phyloP scores from a whole-genome alignment of 1,140 invertebrate genomes.

The Microplitis mediator region DNA sequence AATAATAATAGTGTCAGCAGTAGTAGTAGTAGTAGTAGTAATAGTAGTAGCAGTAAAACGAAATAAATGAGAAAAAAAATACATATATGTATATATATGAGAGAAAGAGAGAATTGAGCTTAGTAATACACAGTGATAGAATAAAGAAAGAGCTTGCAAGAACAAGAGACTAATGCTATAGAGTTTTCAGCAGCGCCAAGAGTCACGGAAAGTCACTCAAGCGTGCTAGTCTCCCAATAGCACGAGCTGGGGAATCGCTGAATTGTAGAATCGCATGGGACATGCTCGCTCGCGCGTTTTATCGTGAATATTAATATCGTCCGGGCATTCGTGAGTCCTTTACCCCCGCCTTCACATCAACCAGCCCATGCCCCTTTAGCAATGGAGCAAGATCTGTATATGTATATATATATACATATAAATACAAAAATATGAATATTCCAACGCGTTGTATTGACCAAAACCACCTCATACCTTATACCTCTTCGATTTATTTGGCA shows the following conservation, averaged over 20 bases:
- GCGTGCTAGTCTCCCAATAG: slow-evolving; percentile 6
- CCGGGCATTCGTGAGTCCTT: slow-evolving; percentile 9
- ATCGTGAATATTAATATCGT: slow-evolving; percentile 32
- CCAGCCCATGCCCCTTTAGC: not conserved
- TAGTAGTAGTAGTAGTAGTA: too few species aligned
- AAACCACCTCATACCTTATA: not conserved
- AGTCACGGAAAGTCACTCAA: slow-evolving; percentile 17
- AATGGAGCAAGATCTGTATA: not conserved
- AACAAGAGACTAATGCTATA: slow-evolving; percentile 8
- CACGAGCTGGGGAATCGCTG: slow-evolving; percentile 15
- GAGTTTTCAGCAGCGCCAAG: slow-evolving; percentile 14
- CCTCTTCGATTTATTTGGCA: not conserved
- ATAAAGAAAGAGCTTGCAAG: slow-evolving; percentile 13
- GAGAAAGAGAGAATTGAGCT: slow-evolving; percentile 14
- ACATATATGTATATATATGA: not conserved
- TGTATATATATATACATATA: not conserved
- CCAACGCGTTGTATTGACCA: not conserved
- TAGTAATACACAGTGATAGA: slow-evolving; percentile 6
- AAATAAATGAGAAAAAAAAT: too few species aligned
- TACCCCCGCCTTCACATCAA: not conserved
- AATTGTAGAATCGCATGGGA: slow-evolving; percentile 26
- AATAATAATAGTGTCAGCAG: too few species aligned
- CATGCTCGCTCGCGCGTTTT: slow-evolving; percentile 24
- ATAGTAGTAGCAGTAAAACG: too few species aligned
- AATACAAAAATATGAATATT: not conserved